Evolutionary conservation across 2,113 vertebrate genomes (phyloP), one percentile per base, ranked within the genome.

Genomic region (Petrocephalus microphthalmus): DNA sequence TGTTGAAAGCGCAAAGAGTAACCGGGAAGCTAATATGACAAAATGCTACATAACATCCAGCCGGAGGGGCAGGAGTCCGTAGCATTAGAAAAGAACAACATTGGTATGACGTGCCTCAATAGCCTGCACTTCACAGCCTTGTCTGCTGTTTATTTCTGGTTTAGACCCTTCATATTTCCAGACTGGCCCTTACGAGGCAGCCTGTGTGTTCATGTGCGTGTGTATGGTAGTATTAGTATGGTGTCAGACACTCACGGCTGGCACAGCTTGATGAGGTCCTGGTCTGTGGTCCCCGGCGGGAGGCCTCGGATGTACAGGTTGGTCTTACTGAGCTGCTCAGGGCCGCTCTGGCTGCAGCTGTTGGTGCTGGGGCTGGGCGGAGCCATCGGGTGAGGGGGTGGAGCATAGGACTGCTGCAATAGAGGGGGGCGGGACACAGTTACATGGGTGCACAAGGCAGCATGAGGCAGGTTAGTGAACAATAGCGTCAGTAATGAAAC

Each of bases 261-360:
- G 95, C 98, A 99, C 93, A 99, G 96, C 94, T 99, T 99, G 96
- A 98, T 98, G 89, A 99, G 97, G 95, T 99, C 98, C 96, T 99
- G 98, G 96, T 99, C 98, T 19, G 98, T 99, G 94, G 98, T 98
- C 94, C 97, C 97, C 85, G 98, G 97, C 17, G 97, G 98, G 93
- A 99, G 97, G 93, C 98, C 98, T 93, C 98, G 96, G 92, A 99
- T 99, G 91, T 99, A 99, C 94, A 99, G 96, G 96, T 99, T 99
- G 93, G 98, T 99, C 97, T 98, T 99, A 96, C 98, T 99, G 95
- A 99, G 95, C 95, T 98, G 98, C 93, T 99, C 98, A 86, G 96
- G 96, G 0, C 96, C 97, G 92, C 93, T 89, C 45, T 91, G 95
- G 97, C 96, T 98, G 96, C 96, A 96, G 96, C 97, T 99, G 96